phyloP scores from a whole-genome alignment of 2,888 invertebrate genomes.

The Auanema freiburgensis region DNA sequence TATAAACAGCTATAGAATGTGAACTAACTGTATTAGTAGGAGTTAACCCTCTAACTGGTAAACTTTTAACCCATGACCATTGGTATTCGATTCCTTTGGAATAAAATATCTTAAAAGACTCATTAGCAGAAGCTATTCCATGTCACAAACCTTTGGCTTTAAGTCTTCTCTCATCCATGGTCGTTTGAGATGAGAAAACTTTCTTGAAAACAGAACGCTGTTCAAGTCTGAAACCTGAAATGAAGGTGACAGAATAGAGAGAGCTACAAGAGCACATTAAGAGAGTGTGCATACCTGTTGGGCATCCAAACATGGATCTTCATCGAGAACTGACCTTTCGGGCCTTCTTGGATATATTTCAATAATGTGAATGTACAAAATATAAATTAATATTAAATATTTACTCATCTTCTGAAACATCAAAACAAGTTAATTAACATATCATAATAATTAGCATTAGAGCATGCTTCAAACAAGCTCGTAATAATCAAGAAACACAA shows the following conservation, averaged over 20 bases:
- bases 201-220: neutral
- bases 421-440: too few species aligned
- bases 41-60: constrained; percentile 25
- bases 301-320: constrained; percentile 14
- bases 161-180: constrained; percentile 9
- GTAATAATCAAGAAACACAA: too few species aligned
- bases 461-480: too few species aligned
- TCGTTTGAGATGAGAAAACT: neutral
- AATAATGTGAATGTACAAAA: too few species aligned
- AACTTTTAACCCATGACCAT: constrained; percentile 39
- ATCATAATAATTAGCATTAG: too few species aligned
- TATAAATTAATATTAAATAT: too few species aligned
- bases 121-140: neutral
- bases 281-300: neutral
- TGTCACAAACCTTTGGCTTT: neutral
- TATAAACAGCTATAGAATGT: neutral
- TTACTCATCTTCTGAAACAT: too few species aligned
- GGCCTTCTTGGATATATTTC: too few species aligned
- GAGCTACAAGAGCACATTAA: neutral
- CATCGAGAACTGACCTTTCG: constrained; percentile 10
- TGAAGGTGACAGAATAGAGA: too few species aligned
- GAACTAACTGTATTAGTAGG: constrained; percentile 15
- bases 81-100: constrained; percentile 32
- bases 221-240: constrained; percentile 6
- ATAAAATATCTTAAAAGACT: constrained; percentile 26